Evolutionary conservation across 2,888 invertebrate species (phyloP).

Genomic region (Linnaemya vulpina): DNA sequence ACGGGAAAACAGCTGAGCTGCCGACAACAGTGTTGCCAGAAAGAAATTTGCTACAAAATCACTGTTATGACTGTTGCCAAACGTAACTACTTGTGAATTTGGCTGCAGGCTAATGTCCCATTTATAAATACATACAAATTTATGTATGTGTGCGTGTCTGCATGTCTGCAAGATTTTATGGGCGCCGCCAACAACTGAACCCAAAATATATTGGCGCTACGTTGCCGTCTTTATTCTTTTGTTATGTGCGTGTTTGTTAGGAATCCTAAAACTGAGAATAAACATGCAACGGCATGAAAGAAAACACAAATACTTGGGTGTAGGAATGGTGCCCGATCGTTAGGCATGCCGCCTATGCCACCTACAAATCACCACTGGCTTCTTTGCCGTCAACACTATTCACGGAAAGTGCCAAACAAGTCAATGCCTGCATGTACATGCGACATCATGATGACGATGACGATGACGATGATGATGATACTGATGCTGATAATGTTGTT

Average conservation of each 20-base stretch:
- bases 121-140: neutral
- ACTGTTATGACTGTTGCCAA: too few species aligned
- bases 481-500: slow-evolving; percentile 13
- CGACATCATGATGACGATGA: neutral
- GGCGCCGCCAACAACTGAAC: slow-evolving; percentile 10
- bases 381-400: slow-evolving; percentile 29
- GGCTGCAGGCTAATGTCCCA: too few species aligned
- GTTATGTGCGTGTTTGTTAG: neutral
- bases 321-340: slow-evolving; percentile 33
- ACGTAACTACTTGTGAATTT: too few species aligned
- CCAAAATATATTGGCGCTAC: slow-evolving; percentile 22
- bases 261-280: slow-evolving; percentile 34
- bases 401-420: slow-evolving; percentile 28
- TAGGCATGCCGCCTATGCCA: slow-evolving; percentile 28
- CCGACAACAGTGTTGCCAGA: too few species aligned
- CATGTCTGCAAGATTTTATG: neutral
- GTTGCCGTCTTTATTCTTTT: slow-evolving; percentile 18
- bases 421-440: slow-evolving; percentile 6
- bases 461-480: slow-evolving; percentile 18
- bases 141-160: neutral
- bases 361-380: slow-evolving; percentile 19
- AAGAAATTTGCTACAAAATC: too few species aligned
- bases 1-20: too few species aligned
- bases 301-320: neutral
- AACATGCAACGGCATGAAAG: slow-evolving; percentile 16